Conservation (phyloP, 64 coral and sea anemone genomes). For the Exaiptasia diaphana region DNA sequence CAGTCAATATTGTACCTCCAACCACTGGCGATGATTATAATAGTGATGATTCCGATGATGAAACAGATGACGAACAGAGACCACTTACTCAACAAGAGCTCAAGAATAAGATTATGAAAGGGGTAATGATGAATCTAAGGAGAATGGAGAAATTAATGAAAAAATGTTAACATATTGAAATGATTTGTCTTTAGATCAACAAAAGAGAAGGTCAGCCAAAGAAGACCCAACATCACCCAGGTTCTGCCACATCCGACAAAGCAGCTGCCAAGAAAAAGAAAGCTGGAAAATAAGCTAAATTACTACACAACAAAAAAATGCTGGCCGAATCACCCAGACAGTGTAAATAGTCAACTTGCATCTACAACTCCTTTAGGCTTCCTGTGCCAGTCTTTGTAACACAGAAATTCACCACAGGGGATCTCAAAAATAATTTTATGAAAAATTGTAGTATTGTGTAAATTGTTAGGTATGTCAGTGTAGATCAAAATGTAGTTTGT, state of each 20-base stretch:
- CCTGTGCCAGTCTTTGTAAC: too few relatives aligned
- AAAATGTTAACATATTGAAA: not conserved
- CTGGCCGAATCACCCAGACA: too few relatives aligned
- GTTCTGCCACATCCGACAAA: constrained; percentile 77
- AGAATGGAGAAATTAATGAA: not conserved
- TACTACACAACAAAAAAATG: too few relatives aligned
- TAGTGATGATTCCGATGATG: constrained; percentile 61
- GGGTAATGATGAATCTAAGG: constrained; percentile 41
- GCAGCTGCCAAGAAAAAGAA: constrained; percentile 75
- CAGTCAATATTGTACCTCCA: constrained; percentile 82
- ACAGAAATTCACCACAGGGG: too few relatives aligned
- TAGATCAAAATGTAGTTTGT: too few relatives aligned
- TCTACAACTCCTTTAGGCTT: too few relatives aligned
- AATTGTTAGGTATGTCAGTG: too few relatives aligned
- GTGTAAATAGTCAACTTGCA: too few relatives aligned
- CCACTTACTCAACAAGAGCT: constrained; percentile 89
- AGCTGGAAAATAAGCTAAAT: constrained; percentile 66
- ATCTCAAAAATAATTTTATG: too few relatives aligned
- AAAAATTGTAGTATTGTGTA: too few relatives aligned
- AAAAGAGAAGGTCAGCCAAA: constrained; percentile 81
- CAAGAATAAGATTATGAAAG: constrained; percentile 98
- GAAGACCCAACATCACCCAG: constrained; percentile 72
- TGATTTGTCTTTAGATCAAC: constrained; percentile 33
- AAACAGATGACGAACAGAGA: constrained; percentile 77
- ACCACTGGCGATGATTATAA: constrained; percentile 97